Evolutionary conservation across 2,888 invertebrate species (phyloP), one percentile per base, ranked within the genome.

Genomic region (Leptopterna dolabrata): DNA sequence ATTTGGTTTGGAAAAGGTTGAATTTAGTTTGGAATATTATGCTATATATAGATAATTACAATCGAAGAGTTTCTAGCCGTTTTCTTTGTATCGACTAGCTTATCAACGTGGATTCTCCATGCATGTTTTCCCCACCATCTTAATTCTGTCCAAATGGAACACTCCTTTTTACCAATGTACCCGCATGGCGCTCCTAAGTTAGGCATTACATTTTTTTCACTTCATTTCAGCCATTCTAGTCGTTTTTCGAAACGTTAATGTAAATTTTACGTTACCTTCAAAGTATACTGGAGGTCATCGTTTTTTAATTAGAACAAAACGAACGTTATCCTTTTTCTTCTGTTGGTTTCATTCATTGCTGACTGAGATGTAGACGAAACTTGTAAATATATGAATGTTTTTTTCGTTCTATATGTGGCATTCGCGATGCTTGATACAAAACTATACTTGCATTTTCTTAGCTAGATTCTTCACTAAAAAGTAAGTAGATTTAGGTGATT

Each of bases 351-450:
- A 36, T 73, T 41, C 14, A 41, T 73, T 73, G 16, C 73, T 41
- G 73, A 73, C 73, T 73, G 73, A 73, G 73, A 63, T 73, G 73
- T 73, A 73, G 73, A 30, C 30, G 27, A 24, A 41, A 41, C 41
- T 36, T 73, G 41, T 73, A 73, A n/a, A 73, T 41, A 73, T 73
- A 36, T 41, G n/a, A 73, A 24, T n/a, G 51, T 63, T 2, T 36
- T n/a, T 36, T 63, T 63, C 24, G 63, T 63, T 63, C 24, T 63
- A 24, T 24, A 9, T 24, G 63, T 24, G 63, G 63, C 63, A 63
- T 63, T 63, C 51, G 51, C 11, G 24, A 63, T 24, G 19, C 63
- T 19, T 63, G 19, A 63, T 63, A 6, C 19, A 24, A 63, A 9
- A 63, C 24, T 63, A 45, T 27, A 45, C 43, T 78, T 45, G 41